A percentile compares a stretch with the other conserved stretches of the same genome.
Conservation (phyloP, 1,140 invertebrate genomes). For the Pararge aegeria region DNA sequence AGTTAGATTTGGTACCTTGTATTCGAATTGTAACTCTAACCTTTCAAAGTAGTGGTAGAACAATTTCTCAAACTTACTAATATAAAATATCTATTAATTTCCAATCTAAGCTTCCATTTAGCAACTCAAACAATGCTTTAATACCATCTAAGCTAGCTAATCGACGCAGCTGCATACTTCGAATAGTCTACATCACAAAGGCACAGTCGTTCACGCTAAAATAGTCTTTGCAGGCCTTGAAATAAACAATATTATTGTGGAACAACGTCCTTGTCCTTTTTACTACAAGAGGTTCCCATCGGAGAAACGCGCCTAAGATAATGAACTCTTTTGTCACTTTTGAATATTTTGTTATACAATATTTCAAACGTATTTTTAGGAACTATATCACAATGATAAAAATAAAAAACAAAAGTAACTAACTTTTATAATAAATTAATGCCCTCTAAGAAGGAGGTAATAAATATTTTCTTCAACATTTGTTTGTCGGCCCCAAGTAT, state of each 20-base stretch:
- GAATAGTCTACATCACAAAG: not conserved
- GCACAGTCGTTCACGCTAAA: not conserved
- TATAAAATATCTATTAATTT: not conserved
- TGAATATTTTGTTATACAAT: not conserved
- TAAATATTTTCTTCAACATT: too few relatives aligned
- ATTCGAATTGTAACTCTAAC: too few relatives aligned
- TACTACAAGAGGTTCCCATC: not conserved
- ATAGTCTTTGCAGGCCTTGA: not conserved
- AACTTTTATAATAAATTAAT: too few relatives aligned
- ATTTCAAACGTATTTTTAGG: not conserved
- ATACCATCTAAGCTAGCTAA: not conserved
- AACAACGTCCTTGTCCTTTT: not conserved
- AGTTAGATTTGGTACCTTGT: too few relatives aligned
- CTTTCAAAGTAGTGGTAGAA: too few relatives aligned
- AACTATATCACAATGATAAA: too few relatives aligned
- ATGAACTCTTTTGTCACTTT: slow-evolving; percentile 1
- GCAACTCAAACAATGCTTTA: slow-evolving; percentile 1
- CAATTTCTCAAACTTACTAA: too few relatives aligned
- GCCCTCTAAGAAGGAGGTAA: too few relatives aligned
- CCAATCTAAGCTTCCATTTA: slow-evolving; percentile 3
- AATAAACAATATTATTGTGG: not conserved
- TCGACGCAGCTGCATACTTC: not conserved
- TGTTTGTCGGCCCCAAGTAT: too few relatives aligned
- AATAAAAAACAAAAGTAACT: too few relatives aligned
- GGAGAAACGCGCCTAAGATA: not conserved